Evolutionary conservation across 1,140 invertebrate species (phyloP).

Genomic region (Cecropterus lyciades): DNA sequence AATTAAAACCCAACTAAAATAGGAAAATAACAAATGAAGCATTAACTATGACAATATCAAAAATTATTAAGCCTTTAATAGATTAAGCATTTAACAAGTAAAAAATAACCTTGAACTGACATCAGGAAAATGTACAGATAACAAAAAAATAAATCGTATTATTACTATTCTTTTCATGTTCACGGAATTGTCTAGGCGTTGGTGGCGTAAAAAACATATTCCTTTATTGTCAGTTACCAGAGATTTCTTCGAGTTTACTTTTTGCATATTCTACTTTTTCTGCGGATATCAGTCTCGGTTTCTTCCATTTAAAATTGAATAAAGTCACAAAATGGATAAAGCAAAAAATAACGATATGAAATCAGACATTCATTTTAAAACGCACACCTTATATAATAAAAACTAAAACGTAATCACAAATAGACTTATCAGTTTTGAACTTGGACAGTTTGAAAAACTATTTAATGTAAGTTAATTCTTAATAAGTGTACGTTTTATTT

Average conservation of each 20-base stretch:
- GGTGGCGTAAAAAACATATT: constrained; percentile 42
- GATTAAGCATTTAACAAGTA: not conserved
- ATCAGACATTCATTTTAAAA: not conserved
- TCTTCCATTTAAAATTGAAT: constrained; percentile 14
- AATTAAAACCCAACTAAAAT: no score
- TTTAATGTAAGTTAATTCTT: no score
- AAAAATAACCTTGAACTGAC: not conserved
- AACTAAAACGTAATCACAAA: not conserved
- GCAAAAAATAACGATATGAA: constrained; percentile 21
- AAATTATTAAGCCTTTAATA: not conserved
- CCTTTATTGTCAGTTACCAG: constrained; percentile 41
- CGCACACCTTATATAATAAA: not conserved
- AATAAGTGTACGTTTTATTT: no score
- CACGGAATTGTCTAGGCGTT: constrained; percentile 48
- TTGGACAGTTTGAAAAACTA: no score
- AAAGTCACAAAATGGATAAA: constrained; percentile 1
- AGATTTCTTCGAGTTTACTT: constrained; percentile 25
- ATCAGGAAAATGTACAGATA: constrained; percentile 24
- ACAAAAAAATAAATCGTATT: constrained; percentile 31
- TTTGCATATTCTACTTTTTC: constrained; percentile 22
- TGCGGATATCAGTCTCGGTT: constrained; percentile 9
- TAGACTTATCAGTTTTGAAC: no score
- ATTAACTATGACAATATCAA: not conserved
- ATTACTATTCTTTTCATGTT: constrained; percentile 57
- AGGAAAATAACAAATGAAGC: no score